These are phyloP conservation scores for Rattus norvegicus DNA, from an alignment of 2,113 vertebrate genomes.

Conservation along the genomic window GRCr8 NC_086020.1:240928501-240929000, in stretches of 20 bases:
- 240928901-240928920: slow-evolving; percentile 57
- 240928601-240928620: too few relatives aligned
- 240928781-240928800: slow-evolving; percentile 78
- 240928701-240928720: background rate
- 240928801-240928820: slow-evolving; percentile 68
- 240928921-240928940: slow-evolving; percentile 22
- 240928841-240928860: slow-evolving; percentile 58
- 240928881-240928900: slow-evolving; percentile 69
- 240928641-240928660: background rate
- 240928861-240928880: slow-evolving; percentile 73
- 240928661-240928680: background rate
- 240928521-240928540: background rate
- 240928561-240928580: background rate
- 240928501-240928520: background rate
- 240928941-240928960: slow-evolving; percentile 16
- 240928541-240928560: too few relatives aligned
- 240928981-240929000: background rate
- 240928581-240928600: too few relatives aligned
- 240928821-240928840: slow-evolving; percentile 73
- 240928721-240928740: background rate
- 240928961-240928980: background rate
- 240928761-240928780: slow-evolving; percentile 80
- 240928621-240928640: background rate
- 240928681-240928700: background rate
- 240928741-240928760: background rate